Evolutionary conservation across 2,797 vertebrate genomes (phyloP), one percentile per base, ranked within the genome.

Genomic region (Glossophaga mutica): DNA sequence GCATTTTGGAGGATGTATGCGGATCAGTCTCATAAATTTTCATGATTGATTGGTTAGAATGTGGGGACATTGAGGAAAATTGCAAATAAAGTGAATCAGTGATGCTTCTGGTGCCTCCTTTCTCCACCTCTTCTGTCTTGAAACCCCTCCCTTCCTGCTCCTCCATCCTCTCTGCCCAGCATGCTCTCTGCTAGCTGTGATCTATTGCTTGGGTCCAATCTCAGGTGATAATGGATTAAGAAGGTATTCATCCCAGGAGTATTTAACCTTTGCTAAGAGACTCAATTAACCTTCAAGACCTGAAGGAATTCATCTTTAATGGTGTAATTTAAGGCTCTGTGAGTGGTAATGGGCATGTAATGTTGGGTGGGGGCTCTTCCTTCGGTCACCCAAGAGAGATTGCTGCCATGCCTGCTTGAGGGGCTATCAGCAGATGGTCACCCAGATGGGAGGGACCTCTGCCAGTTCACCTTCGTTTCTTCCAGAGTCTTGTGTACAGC

Each of bases 261-360:
- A 74, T 90, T 92, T 92, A 87, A 92, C 90, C 88, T 96, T 96
- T 94, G 74, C 65, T 94, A 94, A 92, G 82, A 96, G 74, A 91
- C 74, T 95, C 92, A 96, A 94, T 94, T 97, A 96, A 93, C 82
- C 87, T 93, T 67, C n/a, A 95, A 83, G 57, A 62, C 79, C 55
- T 4, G 12, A 90, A 86, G 21, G 42, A 95, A 96, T 95, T 85
- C 87, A 95, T 95, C 73, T 95, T 90, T 86, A 87, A 71, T 71
- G 34, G 70, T 91, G 42, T 90, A 95, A 94, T 96, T 92, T 89
- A 93, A 94, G 73, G 82, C 82, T 39, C 87, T 50, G 26, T 76
- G 59, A 84, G 73, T 50, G 78, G 34, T 94, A 70, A 81, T 86
- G 65, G 62, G 44, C n/a, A 73, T 42, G 65, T 76, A 81, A 37